Percentiles rank a stretch among this genome's conserved stretches.
phyloP scores from a whole-genome alignment of 2,113 vertebrate species.

The Haemorhous mexicanus region DNA sequence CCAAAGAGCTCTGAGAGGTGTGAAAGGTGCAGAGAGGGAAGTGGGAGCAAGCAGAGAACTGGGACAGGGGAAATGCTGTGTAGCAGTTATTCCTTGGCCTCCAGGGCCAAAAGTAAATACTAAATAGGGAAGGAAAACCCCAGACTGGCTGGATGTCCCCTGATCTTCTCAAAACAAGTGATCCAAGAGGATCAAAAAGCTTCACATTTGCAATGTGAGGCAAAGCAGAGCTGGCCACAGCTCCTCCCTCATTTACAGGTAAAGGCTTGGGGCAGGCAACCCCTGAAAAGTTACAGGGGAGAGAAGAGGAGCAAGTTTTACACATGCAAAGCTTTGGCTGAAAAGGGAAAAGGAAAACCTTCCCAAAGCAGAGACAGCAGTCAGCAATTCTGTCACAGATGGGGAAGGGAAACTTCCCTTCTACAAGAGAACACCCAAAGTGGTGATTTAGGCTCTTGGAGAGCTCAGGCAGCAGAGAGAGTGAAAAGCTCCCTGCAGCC shows the following conservation, averaged over 20 bases:
- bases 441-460: not conserved
- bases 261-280: not conserved
- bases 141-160: not conserved
- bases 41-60: not conserved
- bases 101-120: not conserved
- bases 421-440: not conserved
- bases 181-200: not conserved
- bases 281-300: accelerated
- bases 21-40: not conserved
- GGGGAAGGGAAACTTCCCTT: not conserved
- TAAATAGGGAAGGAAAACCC: not conserved
- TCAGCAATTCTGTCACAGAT: not conserved
- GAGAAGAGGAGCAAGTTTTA: not conserved
- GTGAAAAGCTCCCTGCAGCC: not conserved
- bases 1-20: not conserved
- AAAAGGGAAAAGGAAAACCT: not conserved
- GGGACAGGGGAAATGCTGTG: not conserved
- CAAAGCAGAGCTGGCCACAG: not conserved
- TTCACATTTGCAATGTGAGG: not conserved
- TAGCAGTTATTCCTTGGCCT: not conserved
- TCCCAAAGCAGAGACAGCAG: not conserved
- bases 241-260: not conserved
- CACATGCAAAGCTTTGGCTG: not conserved
- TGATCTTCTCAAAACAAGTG: not conserved
- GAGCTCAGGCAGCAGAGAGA: not conserved